These are phyloP conservation scores for Addax nasomaculatus DNA, from an alignment of 2,113 vertebrate species.

Conservation along the genomic window DNA sequence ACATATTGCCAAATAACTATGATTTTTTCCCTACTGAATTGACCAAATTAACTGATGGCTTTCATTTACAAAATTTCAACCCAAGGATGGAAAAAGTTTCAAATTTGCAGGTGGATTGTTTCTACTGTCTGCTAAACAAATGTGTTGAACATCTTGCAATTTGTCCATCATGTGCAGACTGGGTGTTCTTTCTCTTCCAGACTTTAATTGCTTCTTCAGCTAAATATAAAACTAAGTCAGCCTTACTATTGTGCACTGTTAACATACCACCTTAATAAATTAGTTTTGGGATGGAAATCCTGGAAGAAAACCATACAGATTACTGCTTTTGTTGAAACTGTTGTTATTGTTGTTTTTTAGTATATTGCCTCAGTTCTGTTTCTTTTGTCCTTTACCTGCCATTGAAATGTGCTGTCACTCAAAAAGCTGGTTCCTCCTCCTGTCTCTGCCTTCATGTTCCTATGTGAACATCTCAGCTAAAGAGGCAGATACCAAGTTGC, in stretches of 20 bases:
- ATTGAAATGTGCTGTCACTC: slow-evolving; percentile 63
- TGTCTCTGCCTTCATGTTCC: slow-evolving; percentile 28
- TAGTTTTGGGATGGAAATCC: slow-evolving; percentile 46
- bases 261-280: slow-evolving; percentile 57
- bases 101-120: slow-evolving; percentile 57
- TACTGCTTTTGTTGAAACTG: neutral
- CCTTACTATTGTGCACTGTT: slow-evolving; percentile 27
- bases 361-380: slow-evolving; percentile 22
- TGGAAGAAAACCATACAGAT: slow-evolving; percentile 22
- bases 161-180: slow-evolving; percentile 34
- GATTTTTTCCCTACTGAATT: neutral
- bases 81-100: slow-evolving; percentile 38
- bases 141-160: slow-evolving; percentile 51
- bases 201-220: slow-evolving; percentile 40
- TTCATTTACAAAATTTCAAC: slow-evolving; percentile 37
- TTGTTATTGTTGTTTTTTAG: neutral
- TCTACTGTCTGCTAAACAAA: slow-evolving; percentile 49
- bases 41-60: slow-evolving; percentile 61
- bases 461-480: slow-evolving; percentile 68
- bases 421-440: neutral
- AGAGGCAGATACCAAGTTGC: neutral
- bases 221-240: slow-evolving; percentile 52
- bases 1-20: slow-evolving; percentile 63
- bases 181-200: slow-evolving; percentile 53
- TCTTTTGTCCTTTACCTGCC: slow-evolving; percentile 54